phyloP scores from a whole-genome alignment of 2,797 vertebrate genomes.

The Falco peregrinus region DNA sequence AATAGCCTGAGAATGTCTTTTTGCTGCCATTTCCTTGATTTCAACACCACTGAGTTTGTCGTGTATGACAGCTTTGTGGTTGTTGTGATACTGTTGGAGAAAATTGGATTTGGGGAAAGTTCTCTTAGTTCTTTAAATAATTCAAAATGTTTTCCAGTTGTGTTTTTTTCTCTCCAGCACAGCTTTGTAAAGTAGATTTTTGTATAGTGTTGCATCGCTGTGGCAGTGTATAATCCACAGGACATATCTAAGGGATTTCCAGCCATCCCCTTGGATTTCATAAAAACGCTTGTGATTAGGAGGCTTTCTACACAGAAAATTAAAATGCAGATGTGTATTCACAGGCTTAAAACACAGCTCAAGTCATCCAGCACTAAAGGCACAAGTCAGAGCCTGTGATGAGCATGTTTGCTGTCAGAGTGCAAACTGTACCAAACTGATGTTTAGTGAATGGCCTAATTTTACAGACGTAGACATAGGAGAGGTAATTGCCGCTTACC shows the following conservation, averaged over 20 bases:
- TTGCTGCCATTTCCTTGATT: slow-evolving; percentile 52
- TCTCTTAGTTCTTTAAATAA: slow-evolving; percentile 63
- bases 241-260: neutral
- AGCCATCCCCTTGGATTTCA: neutral
- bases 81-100: slow-evolving; percentile 55
- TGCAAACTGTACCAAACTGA: neutral
- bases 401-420: neutral
- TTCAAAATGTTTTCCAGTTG: slow-evolving; percentile 39
- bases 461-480: neutral
- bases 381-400: neutral
- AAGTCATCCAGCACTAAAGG: neutral
- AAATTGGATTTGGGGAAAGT: slow-evolving; percentile 59
- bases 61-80: slow-evolving; percentile 54
- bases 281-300: neutral
- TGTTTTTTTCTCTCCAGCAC: neutral
- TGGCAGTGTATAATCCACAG: neutral
- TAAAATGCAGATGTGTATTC: neutral
- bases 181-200: slow-evolving; percentile 26
- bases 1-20: slow-evolving; percentile 49
- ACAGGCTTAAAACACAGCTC: neutral
- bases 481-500: neutral
- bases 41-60: slow-evolving; percentile 37
- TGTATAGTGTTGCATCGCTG: neutral
- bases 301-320: neutral
- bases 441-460: neutral